Conservation (phyloP, 2,888 invertebrate genomes). For the Melieria picta region DNA sequence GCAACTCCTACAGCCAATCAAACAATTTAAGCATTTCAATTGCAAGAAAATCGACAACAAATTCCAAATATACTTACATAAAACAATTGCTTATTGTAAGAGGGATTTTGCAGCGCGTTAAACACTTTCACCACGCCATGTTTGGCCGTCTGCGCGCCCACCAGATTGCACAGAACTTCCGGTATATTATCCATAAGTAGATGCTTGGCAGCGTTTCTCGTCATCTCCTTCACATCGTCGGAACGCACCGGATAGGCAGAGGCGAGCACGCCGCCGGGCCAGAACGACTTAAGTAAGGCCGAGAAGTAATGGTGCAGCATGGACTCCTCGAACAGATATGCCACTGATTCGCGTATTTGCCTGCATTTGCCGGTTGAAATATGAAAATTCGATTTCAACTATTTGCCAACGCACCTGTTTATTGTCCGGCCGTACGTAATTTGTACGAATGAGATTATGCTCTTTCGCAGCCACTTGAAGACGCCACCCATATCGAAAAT, state of each 20-base stretch:
- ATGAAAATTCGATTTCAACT: neutral
- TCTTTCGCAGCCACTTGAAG: slow-evolving; percentile 86
- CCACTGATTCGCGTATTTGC: slow-evolving; percentile 87
- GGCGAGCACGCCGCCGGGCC: slow-evolving; percentile 85
- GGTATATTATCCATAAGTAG: slow-evolving; percentile 76
- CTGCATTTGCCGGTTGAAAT: slow-evolving; percentile 65
- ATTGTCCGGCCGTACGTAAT: slow-evolving; percentile 92
- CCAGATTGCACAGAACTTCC: slow-evolving; percentile 83
- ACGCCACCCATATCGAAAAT: slow-evolving; percentile 91
- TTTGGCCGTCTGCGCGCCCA: slow-evolving; percentile 86
- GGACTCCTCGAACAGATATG: slow-evolving; percentile 88
- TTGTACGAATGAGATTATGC: slow-evolving; percentile 90
- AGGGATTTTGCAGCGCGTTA: slow-evolving; percentile 83
- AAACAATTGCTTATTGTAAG: slow-evolving; percentile 89
- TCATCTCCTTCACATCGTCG: slow-evolving; percentile 75
- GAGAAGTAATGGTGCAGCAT: slow-evolving; percentile 91
- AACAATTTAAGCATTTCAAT: neutral
- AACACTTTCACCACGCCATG: slow-evolving; percentile 88
- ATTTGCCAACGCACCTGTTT: slow-evolving; percentile 71
- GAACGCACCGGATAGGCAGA: slow-evolving; percentile 67
- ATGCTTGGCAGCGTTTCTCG: slow-evolving; percentile 73
- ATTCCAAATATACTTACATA: slow-evolving; percentile 74
- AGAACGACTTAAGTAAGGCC: slow-evolving; percentile 85
- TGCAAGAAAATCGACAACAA: neutral
- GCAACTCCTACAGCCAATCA: slow-evolving; percentile 70